Conservation (phyloP, 2,797 vertebrate species). For the Catharus ustulatus region DNA sequence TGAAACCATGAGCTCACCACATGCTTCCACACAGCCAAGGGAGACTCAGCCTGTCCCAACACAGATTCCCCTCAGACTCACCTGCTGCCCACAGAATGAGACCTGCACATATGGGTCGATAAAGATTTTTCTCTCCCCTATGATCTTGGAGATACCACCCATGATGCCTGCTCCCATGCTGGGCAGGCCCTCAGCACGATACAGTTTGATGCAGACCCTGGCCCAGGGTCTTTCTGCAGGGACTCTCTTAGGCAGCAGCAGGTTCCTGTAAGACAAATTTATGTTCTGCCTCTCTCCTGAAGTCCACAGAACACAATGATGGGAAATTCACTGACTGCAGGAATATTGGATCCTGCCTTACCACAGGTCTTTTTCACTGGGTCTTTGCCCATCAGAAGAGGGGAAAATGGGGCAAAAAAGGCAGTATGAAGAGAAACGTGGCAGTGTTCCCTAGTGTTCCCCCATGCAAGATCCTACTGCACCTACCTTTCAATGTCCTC, state of each 20-base stretch:
- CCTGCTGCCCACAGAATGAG: conserved; percentile 91
- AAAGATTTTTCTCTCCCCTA: conserved; percentile 86
- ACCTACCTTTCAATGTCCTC: conserved; percentile 90
- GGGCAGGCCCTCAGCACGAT: conserved; percentile 87
- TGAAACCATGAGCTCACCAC: background rate
- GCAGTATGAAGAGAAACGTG: background rate
- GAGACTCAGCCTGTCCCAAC: background rate
- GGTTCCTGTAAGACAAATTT: conserved; percentile 80
- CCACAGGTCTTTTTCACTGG: background rate
- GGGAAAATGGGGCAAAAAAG: background rate
- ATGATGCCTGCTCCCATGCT: conserved; percentile 88
- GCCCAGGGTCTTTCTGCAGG: conserved; percentile 90
- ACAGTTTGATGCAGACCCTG: conserved; percentile 86
- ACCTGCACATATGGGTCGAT: conserved; percentile 89
- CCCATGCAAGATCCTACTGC: background rate
- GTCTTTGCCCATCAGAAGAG: background rate
- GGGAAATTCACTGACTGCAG: background rate
- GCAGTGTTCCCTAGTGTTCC: background rate
- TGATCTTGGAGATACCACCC: conserved; percentile 87
- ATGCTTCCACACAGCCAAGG: background rate
- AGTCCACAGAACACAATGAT: background rate
- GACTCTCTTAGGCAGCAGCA: conserved; percentile 88
- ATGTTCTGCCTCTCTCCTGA: background rate
- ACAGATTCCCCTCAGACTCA: conserved; percentile 36
- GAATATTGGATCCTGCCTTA: background rate